Conservation (phyloP, 2,888 invertebrate genomes). For the Latrodectus elegans region DNA sequence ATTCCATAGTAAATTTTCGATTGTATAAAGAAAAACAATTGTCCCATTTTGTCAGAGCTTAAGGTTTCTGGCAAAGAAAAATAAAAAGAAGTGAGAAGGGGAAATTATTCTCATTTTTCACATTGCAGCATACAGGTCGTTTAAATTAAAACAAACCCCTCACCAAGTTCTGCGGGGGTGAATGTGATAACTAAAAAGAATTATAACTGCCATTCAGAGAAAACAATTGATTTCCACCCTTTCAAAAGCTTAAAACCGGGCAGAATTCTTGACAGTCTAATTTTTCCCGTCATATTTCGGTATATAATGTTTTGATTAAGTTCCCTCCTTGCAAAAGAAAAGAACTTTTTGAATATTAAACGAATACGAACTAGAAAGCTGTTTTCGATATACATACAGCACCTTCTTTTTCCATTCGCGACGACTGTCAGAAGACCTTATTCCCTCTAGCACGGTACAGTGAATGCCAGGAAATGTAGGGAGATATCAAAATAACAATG, state of each 20-base stretch:
- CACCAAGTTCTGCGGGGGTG: slow-evolving; percentile 9
- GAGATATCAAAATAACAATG: slow-evolving; percentile 17
- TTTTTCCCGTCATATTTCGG: slow-evolving; percentile 40
- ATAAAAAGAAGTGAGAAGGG: neutral
- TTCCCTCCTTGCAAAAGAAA: neutral
- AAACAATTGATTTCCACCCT: slow-evolving; percentile 34
- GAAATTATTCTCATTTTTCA: neutral
- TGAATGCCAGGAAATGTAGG: slow-evolving; percentile 27
- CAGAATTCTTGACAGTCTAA: slow-evolving; percentile 56
- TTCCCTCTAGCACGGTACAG: slow-evolving; percentile 22
- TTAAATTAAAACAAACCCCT: slow-evolving; percentile 50
- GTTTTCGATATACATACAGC: slow-evolving; percentile 1
- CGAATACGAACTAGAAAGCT: slow-evolving; percentile 10
- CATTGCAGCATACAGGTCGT: neutral
- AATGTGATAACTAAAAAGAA: slow-evolving; percentile 18
- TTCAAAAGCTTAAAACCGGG: slow-evolving; percentile 6
- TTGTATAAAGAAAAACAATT: too few species aligned
- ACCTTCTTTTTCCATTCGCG: neutral
- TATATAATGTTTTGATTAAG: slow-evolving; percentile 23
- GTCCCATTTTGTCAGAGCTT: too few species aligned
- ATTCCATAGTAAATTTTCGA: too few species aligned
- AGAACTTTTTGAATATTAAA: slow-evolving; percentile 24
- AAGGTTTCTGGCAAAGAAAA: neutral
- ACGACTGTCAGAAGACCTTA: slow-evolving; percentile 18
- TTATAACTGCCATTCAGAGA: slow-evolving; percentile 46